These are phyloP conservation scores for Fratercula arctica DNA, from an alignment of 2,797 vertebrate species.

Conservation along the genomic window DNA sequence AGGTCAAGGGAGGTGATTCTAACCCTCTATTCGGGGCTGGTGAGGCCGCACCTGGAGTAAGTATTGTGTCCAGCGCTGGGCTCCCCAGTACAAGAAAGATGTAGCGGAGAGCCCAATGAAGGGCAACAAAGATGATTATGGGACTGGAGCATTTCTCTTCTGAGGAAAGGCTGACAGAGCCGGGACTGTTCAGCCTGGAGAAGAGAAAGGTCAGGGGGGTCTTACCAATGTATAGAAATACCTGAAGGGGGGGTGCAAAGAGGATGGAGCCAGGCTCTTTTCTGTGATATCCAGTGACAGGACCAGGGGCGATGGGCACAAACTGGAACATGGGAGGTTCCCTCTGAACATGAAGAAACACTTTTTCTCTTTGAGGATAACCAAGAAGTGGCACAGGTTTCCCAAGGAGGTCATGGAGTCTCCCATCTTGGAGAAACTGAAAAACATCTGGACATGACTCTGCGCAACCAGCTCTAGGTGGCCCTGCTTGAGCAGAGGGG, in stretches of 20 bases:
- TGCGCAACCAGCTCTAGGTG: neutral
- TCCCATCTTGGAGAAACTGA: neutral
- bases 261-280: neutral
- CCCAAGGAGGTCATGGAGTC: neutral
- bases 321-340: neutral
- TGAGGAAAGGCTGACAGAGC: neutral
- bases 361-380: neutral
- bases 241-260: neutral
- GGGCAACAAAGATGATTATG: neutral
- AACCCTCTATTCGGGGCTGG: neutral
- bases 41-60: neutral
- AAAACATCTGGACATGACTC: fast-evolving
- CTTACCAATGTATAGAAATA: neutral
- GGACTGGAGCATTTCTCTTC: neutral
- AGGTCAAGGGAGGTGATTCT: neutral
- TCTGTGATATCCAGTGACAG: neutral
- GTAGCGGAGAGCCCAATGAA: neutral
- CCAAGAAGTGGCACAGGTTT: neutral
- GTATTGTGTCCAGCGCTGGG: neutral
- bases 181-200: neutral
- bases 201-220: neutral
- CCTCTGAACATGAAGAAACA: neutral
- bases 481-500: neutral
- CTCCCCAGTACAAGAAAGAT: neutral
- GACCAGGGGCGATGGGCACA: neutral